These are phyloP conservation scores for Colistium nudipinnis DNA, from an alignment of 2,113 vertebrate species.

Conservation along the genomic window DNA sequence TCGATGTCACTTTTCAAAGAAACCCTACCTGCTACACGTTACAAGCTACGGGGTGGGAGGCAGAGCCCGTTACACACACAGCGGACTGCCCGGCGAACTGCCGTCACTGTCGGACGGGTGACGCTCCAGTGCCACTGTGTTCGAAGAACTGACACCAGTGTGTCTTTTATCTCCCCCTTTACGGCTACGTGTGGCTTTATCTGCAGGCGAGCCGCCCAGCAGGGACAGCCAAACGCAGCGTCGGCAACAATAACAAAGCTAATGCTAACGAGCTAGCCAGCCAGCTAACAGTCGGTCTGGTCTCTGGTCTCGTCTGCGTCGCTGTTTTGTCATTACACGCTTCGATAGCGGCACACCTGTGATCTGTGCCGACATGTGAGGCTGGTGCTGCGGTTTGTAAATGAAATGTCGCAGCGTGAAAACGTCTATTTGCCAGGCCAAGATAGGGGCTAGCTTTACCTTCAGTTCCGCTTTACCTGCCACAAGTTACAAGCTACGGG, in stretches of 20 bases:
- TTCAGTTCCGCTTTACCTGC: slow-evolving; percentile 94
- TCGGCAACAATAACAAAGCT: slow-evolving; percentile 82
- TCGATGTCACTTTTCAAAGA: no score
- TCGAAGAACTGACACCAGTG: not conserved
- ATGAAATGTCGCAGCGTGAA: slow-evolving; percentile 18
- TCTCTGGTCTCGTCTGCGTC: slow-evolving; percentile 3
- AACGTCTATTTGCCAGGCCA: slow-evolving; percentile 82
- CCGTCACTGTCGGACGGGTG: not conserved
- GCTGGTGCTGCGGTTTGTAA: not conserved
- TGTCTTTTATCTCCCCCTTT: not conserved
- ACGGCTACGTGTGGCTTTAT: not conserved
- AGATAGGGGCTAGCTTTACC: slow-evolving; percentile 91
- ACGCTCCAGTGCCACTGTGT: not conserved
- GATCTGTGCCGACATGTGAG: slow-evolving; percentile 8
- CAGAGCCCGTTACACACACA: slow-evolving; percentile 61
- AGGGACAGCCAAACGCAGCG: slow-evolving; percentile 52
- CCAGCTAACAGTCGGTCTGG: slow-evolving; percentile 58
- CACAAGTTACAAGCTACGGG: not conserved
- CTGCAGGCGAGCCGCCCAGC: slow-evolving; percentile 38
- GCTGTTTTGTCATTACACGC: slow-evolving; percentile 18
- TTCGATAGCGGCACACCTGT: not conserved
- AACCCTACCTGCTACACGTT: no score
- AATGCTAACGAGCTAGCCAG: slow-evolving; percentile 69
- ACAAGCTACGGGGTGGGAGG: no score
- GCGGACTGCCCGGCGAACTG: not conserved